Evolutionary conservation across 2,113 vertebrate species (phyloP).

Genomic region (Tricholaema leucomelas): DNA sequence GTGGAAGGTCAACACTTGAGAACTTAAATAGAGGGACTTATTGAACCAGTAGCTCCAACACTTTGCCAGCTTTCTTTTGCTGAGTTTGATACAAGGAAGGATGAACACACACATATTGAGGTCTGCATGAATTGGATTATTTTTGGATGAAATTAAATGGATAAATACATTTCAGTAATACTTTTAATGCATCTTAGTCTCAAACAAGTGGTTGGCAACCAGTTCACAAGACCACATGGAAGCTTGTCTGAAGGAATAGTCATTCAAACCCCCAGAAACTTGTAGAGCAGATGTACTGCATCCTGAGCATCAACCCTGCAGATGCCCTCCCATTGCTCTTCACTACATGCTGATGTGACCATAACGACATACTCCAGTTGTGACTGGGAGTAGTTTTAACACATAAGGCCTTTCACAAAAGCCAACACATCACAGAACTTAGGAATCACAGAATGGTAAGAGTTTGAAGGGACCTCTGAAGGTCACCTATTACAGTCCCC

Average conservation of each 20-base stretch:
- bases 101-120: no score
- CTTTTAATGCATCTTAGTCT: background rate
- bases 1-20: background rate
- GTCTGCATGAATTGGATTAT: fast-evolving
- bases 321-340: background rate
- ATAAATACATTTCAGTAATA: fast-evolving
- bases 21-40: background rate
- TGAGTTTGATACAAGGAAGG: background rate
- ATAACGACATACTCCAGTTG: background rate
- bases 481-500: no score
- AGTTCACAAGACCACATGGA: background rate
- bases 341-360: background rate
- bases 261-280: background rate
- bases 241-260: background rate
- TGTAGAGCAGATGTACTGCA: background rate
- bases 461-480: no score
- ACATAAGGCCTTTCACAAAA: background rate
- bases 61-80: background rate
- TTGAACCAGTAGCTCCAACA: background rate
- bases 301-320: background rate
- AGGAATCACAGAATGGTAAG: no score
- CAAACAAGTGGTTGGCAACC: background rate
- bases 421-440: background rate
- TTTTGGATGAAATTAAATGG: background rate
- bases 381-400: background rate